Evolutionary conservation across 2,888 invertebrate species (phyloP), one percentile per base, ranked within the genome.

Genomic region (Perizoma flavofasciatum): DNA sequence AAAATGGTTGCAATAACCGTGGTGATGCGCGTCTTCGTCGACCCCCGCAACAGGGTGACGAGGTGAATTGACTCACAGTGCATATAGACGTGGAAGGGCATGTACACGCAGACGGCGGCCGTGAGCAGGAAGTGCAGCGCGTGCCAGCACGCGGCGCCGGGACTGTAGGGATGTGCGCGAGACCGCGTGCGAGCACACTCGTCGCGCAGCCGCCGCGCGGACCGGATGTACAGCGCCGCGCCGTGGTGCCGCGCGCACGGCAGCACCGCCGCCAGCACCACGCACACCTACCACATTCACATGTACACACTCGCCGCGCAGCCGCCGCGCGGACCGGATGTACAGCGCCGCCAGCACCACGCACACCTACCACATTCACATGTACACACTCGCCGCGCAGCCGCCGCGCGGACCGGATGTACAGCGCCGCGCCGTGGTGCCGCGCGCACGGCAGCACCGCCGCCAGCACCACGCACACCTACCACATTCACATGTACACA

Each of bases 161-260:
- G 75, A 60, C 88, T 87, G 77, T 83, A 88, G 1, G 90, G 89
- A 22, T 22, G 65, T 90, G 89, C 41, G 45, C 7, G 5, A 51
- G 43, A n/a, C 35, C 4, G 22, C 1, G 67, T 43, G 60, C 83
- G 71, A 32, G 66, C 74, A 39, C 77, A 74, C 69, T 88, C 87
- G 11, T 63, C 35, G 11, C 71, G 69, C 49, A 85, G 73, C 8
- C 79, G 75, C 71, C 74, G 72, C 50, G 72, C 69, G 65, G 83
- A 83, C 50, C 84, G 78, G 39, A 82, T 59, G 69, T 69, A 77
- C 55, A 35, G 70, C 41, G 59, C 57, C 6, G 78, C 61, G 52
- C 82, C 81, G 70, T 75, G 74, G 68, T 85, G 86, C 83, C 83
- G 78, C 8, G 61, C 66, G 59, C 77, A 70, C 2, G 86, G 49